Conservation (phyloP, 2,113 vertebrate genomes). For the Spilogale gracilis region DNA sequence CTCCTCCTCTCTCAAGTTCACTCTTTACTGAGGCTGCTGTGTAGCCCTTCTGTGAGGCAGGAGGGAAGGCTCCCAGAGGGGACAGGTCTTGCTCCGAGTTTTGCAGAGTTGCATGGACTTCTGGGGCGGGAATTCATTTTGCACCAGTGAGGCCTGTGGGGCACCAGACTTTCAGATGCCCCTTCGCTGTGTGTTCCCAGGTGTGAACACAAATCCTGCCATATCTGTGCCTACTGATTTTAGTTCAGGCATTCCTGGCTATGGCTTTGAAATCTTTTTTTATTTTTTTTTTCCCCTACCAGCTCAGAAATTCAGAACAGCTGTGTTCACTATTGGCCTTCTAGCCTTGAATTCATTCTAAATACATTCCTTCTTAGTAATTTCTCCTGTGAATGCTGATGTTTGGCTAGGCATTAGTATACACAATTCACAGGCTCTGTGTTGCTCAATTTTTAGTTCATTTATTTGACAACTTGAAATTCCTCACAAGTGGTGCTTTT, state of each 20-base stretch:
- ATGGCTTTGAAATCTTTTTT: not conserved
- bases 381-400: conserved; percentile 56
- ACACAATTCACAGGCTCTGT: conserved; percentile 16
- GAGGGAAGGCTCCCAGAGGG: not conserved
- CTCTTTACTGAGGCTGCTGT: not conserved
- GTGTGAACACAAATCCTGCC: not conserved
- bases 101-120: rapidly evolving
- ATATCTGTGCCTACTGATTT: not conserved
- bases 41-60: not conserved
- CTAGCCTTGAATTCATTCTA: conserved; percentile 51
- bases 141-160: not conserved
- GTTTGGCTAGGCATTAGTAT: conserved; percentile 22
- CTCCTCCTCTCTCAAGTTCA: too few species aligned
- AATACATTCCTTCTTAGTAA: conserved; percentile 60
- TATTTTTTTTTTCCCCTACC: not conserved
- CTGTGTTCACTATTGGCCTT: conserved; percentile 56
- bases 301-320: conserved; percentile 20
- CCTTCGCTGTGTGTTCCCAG: not conserved
- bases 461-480: conserved; percentile 79
- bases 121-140: not conserved
- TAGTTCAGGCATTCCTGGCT: not conserved
- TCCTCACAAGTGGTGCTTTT: conserved; percentile 59
- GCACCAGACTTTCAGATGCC: too few species aligned
- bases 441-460: conserved; percentile 60
- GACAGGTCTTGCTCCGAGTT: rapidly evolving